Evolutionary conservation across 2,888 invertebrate genomes (phyloP).

Genomic region (Meta bourneti): DNA sequence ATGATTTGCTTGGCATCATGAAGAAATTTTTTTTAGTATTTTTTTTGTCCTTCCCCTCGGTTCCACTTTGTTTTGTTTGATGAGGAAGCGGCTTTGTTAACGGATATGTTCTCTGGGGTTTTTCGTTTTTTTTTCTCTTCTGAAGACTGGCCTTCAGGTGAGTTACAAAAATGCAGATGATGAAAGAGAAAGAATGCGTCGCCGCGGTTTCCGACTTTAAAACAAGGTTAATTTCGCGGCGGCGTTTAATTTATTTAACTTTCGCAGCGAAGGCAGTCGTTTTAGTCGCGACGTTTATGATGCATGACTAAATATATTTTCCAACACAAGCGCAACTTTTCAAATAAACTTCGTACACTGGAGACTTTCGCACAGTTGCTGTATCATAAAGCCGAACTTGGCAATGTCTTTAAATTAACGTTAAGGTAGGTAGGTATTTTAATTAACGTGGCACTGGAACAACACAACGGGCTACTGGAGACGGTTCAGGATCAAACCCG

Average conservation of each 20-base stretch:
- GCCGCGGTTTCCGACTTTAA: background rate
- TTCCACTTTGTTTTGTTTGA: constrained; percentile 55
- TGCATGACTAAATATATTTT: too few relatives aligned
- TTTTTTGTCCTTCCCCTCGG: background rate
- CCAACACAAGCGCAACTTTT: too few relatives aligned
- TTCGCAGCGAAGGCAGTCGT: too few relatives aligned
- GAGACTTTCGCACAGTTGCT: too few relatives aligned
- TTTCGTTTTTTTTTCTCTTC: constrained; percentile 15
- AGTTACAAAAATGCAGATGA: background rate
- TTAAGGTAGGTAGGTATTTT: too few relatives aligned
- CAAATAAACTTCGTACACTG: too few relatives aligned
- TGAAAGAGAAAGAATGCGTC: constrained; percentile 9
- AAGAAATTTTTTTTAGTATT: constrained; percentile 28
- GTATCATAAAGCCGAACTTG: too few relatives aligned
- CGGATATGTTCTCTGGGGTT: constrained; percentile 43
- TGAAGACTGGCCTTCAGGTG: constrained; percentile 40
- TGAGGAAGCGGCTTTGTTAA: constrained; percentile 61
- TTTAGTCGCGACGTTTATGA: too few relatives aligned
- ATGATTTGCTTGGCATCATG: constrained; percentile 66
- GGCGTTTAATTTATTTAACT: background rate
- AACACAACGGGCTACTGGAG: too few relatives aligned
- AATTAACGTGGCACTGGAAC: too few relatives aligned
- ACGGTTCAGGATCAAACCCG: too few relatives aligned
- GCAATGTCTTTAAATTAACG: too few relatives aligned
- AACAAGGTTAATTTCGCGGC: background rate